These are phyloP conservation scores for Pandemis cinnamomeana DNA, from an alignment of 2,888 invertebrate genomes.

Conservation along the genomic window DNA sequence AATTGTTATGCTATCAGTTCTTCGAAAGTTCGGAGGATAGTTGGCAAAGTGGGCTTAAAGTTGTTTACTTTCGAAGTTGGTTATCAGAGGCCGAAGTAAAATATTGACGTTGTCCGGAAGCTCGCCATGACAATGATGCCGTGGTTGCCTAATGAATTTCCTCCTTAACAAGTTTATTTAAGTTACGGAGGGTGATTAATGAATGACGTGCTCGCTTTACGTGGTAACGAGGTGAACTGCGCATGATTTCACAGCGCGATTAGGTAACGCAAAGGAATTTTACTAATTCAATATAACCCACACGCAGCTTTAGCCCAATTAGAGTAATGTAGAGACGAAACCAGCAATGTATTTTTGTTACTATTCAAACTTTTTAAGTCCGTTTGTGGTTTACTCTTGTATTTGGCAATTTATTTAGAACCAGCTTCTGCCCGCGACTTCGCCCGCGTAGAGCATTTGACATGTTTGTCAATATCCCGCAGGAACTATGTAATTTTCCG, in stretches of 20 bases:
- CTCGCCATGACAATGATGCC: slow-evolving; percentile 54
- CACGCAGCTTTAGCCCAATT: background rate
- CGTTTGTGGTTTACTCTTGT: background rate
- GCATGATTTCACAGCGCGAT: slow-evolving; percentile 6
- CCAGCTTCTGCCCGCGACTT: no score
- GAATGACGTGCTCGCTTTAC: slow-evolving; percentile 33
- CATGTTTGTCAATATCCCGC: background rate
- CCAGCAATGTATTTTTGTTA: background rate
- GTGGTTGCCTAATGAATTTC: slow-evolving; percentile 64
- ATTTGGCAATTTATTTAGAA: background rate
- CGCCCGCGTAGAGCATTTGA: no score
- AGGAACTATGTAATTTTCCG: no score
- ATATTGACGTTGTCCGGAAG: slow-evolving; percentile 64
- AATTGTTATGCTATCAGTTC: slow-evolving; percentile 34
- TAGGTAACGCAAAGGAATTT: slow-evolving; percentile 19
- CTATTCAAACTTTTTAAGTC: background rate
- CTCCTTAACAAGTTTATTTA: slow-evolving; percentile 54
- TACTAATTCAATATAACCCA: slow-evolving; percentile 8
- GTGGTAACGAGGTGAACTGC: slow-evolving; percentile 27
- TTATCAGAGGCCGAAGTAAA: slow-evolving; percentile 54
- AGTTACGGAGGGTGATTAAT: slow-evolving; percentile 42
- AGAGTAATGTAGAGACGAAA: background rate
- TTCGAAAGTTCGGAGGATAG: slow-evolving; percentile 30
- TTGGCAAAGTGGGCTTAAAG: slow-evolving; percentile 44
- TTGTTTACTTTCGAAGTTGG: slow-evolving; percentile 53